Conservation (phyloP, 2,113 vertebrate genomes). For the Lutjanus erythropterus region DNA sequence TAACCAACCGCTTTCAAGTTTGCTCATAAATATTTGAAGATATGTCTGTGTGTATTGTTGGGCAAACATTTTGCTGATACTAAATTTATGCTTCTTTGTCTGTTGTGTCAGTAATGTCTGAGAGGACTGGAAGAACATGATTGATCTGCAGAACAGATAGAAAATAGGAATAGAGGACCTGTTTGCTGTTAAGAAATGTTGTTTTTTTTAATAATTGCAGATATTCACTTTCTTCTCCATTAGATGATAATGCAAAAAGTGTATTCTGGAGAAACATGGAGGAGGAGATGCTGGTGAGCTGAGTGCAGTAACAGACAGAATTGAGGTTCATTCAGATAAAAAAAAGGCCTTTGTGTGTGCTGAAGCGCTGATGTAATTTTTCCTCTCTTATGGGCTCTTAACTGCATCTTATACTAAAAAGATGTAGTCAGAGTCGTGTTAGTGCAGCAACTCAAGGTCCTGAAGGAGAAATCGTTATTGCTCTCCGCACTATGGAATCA, state of each 20-base stretch:
- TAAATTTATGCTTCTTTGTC: neutral
- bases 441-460: slow-evolving; percentile 57
- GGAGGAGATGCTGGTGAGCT: neutral
- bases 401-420: slow-evolving; percentile 29
- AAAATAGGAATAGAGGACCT: neutral
- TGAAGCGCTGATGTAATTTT: neutral
- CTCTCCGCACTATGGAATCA: slow-evolving; percentile 51
- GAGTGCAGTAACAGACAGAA: neutral
- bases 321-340: neutral
- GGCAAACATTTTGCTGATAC: neutral
- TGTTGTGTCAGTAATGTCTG: neutral
- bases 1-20: neutral
- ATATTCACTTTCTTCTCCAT: neutral
- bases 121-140: neutral
- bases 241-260: slow-evolving; percentile 5
- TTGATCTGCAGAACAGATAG: neutral
- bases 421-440: slow-evolving; percentile 5
- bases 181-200: neutral
- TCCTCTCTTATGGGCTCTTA: neutral
- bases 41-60: neutral
- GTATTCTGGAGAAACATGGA: neutral
- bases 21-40: neutral
- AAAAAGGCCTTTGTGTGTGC: neutral
- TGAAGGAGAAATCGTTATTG: slow-evolving; percentile 66
- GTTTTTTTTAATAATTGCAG: neutral